phyloP scores from a whole-genome alignment of 2,797 vertebrate genomes.

The Enoplosus armatus region DNA sequence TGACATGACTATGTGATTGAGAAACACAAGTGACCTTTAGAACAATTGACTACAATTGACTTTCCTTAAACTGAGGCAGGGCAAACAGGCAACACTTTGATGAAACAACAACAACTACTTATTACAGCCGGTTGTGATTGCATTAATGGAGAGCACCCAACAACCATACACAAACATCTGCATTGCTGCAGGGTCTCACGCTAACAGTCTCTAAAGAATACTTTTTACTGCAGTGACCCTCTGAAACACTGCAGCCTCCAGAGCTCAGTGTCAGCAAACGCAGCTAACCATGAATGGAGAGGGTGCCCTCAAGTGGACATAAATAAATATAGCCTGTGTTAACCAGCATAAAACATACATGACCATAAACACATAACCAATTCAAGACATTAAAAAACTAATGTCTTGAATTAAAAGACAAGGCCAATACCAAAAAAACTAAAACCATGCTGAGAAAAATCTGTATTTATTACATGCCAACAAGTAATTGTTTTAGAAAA shows the following conservation, averaged over 20 bases:
- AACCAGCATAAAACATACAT: neutral
- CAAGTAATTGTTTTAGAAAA: conserved; percentile 29
- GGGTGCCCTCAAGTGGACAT: conserved; percentile 79
- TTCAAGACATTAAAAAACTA: neutral
- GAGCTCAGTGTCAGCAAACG: conserved; percentile 73
- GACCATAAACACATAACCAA: neutral
- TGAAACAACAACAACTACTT: neutral
- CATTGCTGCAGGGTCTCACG: conserved; percentile 70
- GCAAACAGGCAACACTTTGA: conserved; percentile 12
- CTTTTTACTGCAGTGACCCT: conserved; percentile 81
- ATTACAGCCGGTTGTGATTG: neutral
- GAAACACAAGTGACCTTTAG: conserved; percentile 37
- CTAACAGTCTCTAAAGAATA: conserved; percentile 60
- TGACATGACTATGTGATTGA: neutral
- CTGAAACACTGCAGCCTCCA: conserved; percentile 74
- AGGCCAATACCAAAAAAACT: too few species aligned
- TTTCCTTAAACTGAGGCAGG: neutral
- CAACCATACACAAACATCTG: conserved; percentile 54
- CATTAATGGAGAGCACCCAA: conserved; percentile 20
- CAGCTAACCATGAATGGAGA: conserved; percentile 36
- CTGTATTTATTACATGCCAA: conserved; percentile 20
- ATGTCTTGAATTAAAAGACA: too few species aligned
- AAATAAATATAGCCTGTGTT: conserved; percentile 27
- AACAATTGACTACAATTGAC: conserved; percentile 11
- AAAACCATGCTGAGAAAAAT: neutral